phyloP scores from a whole-genome alignment of 2,113 vertebrate species.

The Rhegmatorhina hoffmannsi region DNA sequence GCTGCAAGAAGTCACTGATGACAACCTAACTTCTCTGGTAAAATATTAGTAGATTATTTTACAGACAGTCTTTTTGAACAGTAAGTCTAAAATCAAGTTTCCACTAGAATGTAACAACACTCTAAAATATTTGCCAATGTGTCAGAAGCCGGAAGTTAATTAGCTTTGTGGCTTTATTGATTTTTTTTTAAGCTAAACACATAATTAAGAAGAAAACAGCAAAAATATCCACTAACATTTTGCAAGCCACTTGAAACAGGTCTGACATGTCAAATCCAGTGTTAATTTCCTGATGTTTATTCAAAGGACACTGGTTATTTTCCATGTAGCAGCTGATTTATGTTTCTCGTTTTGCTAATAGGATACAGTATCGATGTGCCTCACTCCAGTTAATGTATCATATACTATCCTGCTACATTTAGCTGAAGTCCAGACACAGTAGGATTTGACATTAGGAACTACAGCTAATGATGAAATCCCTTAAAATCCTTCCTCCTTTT shows the following conservation, averaged over 20 bases:
- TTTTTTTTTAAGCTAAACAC: neutral
- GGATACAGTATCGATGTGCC: too few relatives aligned
- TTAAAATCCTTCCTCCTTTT: neutral
- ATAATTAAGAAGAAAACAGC: neutral
- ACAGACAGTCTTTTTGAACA: neutral
- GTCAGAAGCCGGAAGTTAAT: neutral
- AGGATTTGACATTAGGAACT: neutral
- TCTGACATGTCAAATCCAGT: neutral
- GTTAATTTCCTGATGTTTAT: neutral
- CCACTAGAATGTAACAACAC: neutral
- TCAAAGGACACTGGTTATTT: neutral
- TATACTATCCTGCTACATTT: neutral
- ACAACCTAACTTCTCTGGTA: neutral
- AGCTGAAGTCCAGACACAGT: neutral
- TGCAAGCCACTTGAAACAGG: neutral
- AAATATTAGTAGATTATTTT: neutral
- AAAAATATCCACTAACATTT: neutral
- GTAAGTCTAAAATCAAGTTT: neutral
- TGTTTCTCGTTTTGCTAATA: neutral
- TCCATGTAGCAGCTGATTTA: neutral
- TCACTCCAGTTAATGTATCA: neutral
- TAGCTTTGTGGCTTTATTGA: neutral
- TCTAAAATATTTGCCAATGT: neutral
- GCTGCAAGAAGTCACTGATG: neutral
- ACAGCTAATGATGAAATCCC: neutral